Base-by-base conservation (phyloP, 2,797 vertebrate species). In the Holocentrus rufus region DNA sequence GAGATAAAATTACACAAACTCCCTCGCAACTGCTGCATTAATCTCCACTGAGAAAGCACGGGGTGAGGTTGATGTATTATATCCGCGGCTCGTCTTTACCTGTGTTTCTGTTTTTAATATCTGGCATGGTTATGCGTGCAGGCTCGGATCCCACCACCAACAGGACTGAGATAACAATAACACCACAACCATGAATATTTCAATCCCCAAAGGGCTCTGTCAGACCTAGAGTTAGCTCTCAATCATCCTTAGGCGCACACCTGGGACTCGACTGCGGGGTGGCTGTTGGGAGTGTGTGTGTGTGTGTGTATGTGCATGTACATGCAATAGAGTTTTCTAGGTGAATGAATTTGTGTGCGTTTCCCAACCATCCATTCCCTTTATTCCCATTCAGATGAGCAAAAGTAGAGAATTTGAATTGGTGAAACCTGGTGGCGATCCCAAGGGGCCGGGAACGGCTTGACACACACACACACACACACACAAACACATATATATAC, bases 151-250 rank as follows among this genome's bases (percentile, higher is more conserved):
- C 61, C 31, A 14, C 79, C 77, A 82, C 72, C 78, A 77, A 74
- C 85, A 76, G 67, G 56, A 77, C 74, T 58, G 68, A 76, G 83
- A 87, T 80, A 88, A 89, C 87, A 90, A 87, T 86, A 88, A 82
- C 76, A 70, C 67, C 34, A 72, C 42, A 25, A 49, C 69, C 80
- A 89, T 81, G 83, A 91, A 90, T 90, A 91, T 85, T 86, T 88
- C 66, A 85, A 73, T 83, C 65, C 80, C 87, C 57, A 70, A 46
- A 74, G 81, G 86, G 72, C 10, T 17, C 78, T 75, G 76, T 83
- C 71, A 80, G 77, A 87, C 80, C 72, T 76, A 72, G 76, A 70
- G 80, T 78, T 83, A 74, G 80, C 82, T 78, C 86, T 90, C 89
- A 86, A 82, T 89, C 89, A 83, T 85, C 72, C 87, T 76, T 70